These are phyloP conservation scores for Cyprinella venusta DNA, from an alignment of 2,797 vertebrate genomes.

Conservation along the genomic window DNA sequence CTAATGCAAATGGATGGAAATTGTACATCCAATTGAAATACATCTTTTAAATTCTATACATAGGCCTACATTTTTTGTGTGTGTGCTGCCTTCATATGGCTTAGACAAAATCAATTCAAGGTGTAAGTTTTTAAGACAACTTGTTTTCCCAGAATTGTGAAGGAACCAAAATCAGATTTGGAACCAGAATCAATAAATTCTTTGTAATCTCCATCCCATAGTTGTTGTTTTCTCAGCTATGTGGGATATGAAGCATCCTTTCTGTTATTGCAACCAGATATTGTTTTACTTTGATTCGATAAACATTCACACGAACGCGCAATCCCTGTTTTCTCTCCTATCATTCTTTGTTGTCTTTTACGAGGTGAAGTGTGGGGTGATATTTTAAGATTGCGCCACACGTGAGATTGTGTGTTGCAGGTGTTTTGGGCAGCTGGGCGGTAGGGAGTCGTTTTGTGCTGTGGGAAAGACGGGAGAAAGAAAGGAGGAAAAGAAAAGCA, in stretches of 20 bases:
- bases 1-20: background rate
- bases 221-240: background rate
- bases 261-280: constrained; percentile 50
- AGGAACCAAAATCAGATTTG: background rate
- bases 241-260: constrained; percentile 39
- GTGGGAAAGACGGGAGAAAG: constrained; percentile 56
- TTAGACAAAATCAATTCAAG: constrained; percentile 1
- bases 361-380: constrained; percentile 56
- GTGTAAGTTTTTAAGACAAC: background rate
- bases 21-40: background rate
- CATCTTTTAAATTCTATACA: background rate
- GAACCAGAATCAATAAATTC: constrained; percentile 1
- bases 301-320: constrained; percentile 52
- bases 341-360: constrained; percentile 68
- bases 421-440: constrained; percentile 71
- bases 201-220: background rate
- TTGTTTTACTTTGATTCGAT: constrained; percentile 47
- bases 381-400: constrained; percentile 54
- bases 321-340: constrained; percentile 55
- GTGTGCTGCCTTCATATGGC: background rate
- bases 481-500: constrained; percentile 39
- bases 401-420: constrained; percentile 63
- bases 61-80: background rate
- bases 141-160: background rate
- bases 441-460: constrained; percentile 45